Evolutionary conservation across 2,797 vertebrate genomes (phyloP).

Genomic region (Enteromius treurensis): DNA sequence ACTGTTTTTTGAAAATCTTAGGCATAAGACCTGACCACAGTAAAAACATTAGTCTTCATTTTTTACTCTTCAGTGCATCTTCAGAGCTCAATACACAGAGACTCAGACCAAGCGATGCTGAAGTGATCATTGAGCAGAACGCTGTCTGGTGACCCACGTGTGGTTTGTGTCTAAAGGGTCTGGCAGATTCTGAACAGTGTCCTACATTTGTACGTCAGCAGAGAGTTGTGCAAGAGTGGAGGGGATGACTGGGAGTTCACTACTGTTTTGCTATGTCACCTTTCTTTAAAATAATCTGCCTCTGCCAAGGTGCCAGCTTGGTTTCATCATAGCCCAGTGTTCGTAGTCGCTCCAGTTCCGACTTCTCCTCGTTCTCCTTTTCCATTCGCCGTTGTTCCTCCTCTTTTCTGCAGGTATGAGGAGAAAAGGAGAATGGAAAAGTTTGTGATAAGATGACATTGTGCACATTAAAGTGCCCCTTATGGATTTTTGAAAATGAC

Average conservation of each 20-base stretch:
- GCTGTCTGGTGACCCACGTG: not conserved
- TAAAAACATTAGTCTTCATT: constrained; percentile 15
- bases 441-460: not conserved
- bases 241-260: constrained; percentile 52
- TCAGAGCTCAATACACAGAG: constrained; percentile 20
- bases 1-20: constrained; percentile 11
- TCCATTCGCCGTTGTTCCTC: constrained; percentile 83
- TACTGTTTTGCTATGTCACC: constrained; percentile 94
- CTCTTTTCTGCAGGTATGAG: constrained; percentile 80
- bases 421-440: not conserved
- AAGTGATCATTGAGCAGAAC: not conserved
- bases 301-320: constrained; percentile 97
- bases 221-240: constrained; percentile 30
- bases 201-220: constrained; percentile 13
- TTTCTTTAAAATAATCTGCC: constrained; percentile 97
- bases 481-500: no score
- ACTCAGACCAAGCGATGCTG: constrained; percentile 5
- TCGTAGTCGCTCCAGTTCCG: constrained; percentile 90
- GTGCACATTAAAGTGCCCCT: not conserved
- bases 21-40: constrained; percentile 17
- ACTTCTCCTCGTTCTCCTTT: constrained; percentile 86
- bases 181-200: constrained; percentile 53
- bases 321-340: constrained; percentile 95
- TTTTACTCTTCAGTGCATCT: constrained; percentile 18
- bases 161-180: constrained; percentile 39